Base-by-base conservation (phyloP, 64 coral and sea anemone species). In the Astreopora myriophthalma region DNA sequence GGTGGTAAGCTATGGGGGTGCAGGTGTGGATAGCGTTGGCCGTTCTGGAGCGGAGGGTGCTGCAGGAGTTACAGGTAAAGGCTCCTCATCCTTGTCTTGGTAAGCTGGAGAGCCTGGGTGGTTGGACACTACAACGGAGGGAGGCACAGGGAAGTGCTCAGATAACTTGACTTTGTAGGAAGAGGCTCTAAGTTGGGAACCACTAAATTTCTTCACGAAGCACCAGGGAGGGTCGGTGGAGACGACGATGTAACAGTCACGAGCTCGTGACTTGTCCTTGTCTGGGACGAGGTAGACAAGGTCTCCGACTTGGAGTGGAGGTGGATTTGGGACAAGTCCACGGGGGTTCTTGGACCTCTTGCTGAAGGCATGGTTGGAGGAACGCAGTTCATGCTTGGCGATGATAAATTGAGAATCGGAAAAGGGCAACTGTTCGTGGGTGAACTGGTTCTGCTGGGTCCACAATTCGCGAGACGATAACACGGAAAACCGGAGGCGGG, bases 391-490 rank as follows among this genome's bases (percentile, higher is more conserved):
- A 23, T 95, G 94, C 25, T 91, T 80, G 48, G 11, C 85, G 4
- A 95, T 11, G 19, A 91, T 88, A 26, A 62, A 7, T 22, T 92
- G 73, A 25, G 25, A 83, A 34, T 96, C 94, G 29, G 69, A n/a
- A 5, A 96, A 48, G 0, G 55, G 89, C 3, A 96, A 67, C 72
- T 92, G 63, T 34, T 96, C 89, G 12, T 55, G 49, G 17, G 85
- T 92, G 48, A 77, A 90, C 33, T 95, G 88, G 68, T 73, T 86
- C 2, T 88, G 58, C 77, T 95, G 79, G 2, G 80, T 87, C 88
- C 93, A 95, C 23, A 91, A 81, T 27, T 90, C 88, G 34, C 72
- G 60, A 46, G 93, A 74, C 2, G 84, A 92, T 7, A 88, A 40
- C 23, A 84, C 63, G 6, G 57, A 71, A 33, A 74, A 69, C 22